Evolutionary conservation across 1,140 invertebrate genomes (phyloP), one percentile per base, ranked within the genome.

Genomic region (Drosophila burlai): DNA sequence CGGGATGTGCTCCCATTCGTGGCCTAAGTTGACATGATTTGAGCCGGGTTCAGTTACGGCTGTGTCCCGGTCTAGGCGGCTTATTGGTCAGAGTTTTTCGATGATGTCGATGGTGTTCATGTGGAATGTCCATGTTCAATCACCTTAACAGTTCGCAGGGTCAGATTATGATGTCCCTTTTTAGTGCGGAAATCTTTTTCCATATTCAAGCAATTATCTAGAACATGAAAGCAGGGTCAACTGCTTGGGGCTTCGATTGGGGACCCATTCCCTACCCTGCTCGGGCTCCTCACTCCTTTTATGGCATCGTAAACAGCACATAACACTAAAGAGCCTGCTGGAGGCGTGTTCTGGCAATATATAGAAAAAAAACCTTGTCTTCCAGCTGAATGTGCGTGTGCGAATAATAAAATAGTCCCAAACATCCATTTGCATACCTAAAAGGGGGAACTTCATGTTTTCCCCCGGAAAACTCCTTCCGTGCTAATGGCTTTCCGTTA

Each of bases 261-360:
- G 21, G 21, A 21, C 24, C 18, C 8, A 15, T 36, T 38, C 18
- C 4, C 8, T 3, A 2, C 18, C 4, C 8, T 3, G 2, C 7
- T 34, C 18, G 11, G 13, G 13, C 18, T 55, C 8, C 8, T 38
- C 2, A 18, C 21, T 50, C 10, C 46, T 61, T 77, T 79, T 78
- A 78, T 59, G 58, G 49, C 76, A 40, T 78, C 76, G 76, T 79
- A 79, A 79, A 79, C 76, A 78, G 76, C 57, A 72, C 75, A 78
- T 79, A 79, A 79, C 75, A 79, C 75, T 72, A 71, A 78, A 79
- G 58, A 71, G 76, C 59, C 75, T 64, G 64, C 54, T 47, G 40
- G 40, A 21, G 61, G 71, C 63, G 55, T 62, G 34, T 47, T 47
- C 34, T 66, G 24, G 72, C 31, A 31, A 46, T 68, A 55, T 21